Base-by-base conservation (phyloP, 2,797 vertebrate genomes). In the Chloroceryle inda region DNA sequence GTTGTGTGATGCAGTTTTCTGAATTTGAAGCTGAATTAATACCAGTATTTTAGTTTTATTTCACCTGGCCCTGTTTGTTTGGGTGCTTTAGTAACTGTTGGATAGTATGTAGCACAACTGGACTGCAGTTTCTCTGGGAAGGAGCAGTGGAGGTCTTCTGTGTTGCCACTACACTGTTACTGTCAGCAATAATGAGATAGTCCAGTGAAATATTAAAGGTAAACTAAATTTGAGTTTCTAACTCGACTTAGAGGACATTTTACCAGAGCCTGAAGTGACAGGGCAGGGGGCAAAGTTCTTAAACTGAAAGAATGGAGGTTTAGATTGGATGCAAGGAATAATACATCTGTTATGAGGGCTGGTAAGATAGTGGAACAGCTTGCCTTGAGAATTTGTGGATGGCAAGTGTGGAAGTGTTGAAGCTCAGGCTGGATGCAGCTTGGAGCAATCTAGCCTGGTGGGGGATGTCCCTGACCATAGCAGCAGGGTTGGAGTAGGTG, bases 91-190 rank as follows among this genome's bases (percentile, higher is more conserved):
- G 8, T 18, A 19, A 33, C 21, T 29, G 3, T 45, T 62, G 0
- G 0, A 27, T 12, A 47, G 1, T 45, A 33, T 1, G 0, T 17
- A 45, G 26, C 17, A 37, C 13, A 47, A 13, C 21, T 22, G 35
- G 23, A n/a, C 14, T 47, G 35, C 31, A 58, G 6, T 12, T 85
- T 75, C 22, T 26, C 52, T 53, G 18, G 15, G 52, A 74, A 85
- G 31, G 11, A 85, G 20, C 19, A 67, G 23, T 10, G 26, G 31
- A 8, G 16, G 33, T 63, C 10, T 61, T 63, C 24, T 22, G 6
- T 45, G 15, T n/a, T 58, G 2, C 7, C 9, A 17, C 33, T 33
- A 56, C n/a, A 29, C 6, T 67, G 29, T 14, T 47, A 3, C 26
- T 44, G 4, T 13, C 1, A 1, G 38, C 9, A 45, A 47, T 22